Evolutionary conservation across 2,113 vertebrate species (phyloP), one percentile per base, ranked within the genome.

Genomic region (Bostrychus sinensis): DNA sequence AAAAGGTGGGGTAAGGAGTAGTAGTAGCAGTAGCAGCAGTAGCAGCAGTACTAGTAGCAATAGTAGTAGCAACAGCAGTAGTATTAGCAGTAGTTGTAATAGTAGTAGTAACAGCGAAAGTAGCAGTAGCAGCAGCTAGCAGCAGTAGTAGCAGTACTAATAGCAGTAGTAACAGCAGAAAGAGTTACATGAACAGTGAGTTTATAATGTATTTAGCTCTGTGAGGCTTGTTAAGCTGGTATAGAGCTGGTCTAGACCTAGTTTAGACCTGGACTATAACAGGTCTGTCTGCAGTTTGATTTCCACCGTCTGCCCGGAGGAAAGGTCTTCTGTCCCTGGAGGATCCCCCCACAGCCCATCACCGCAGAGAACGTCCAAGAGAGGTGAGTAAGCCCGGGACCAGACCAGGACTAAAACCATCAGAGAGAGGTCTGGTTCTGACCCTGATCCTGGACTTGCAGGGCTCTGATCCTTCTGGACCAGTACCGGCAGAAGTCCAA

Each of bases 401-500:
- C 34, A 48, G 13, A 3, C 51, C 1, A 19, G 42, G 42, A 5
- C 42, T 17, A 7, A 10, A 19, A n/a, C n/a, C n/a, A n/a, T n/a
- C n/a, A n/a, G n/a, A 38, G 3, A 38, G 3, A 38, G 12, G 12
- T 38, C 4, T 38, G 10, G 37, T 13, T 26, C 23, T 50, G 10
- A 6, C 12, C 5, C 20, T 64, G 36, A 42, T 43, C 19, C 28
- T 9, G 28, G 23, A 11, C 10, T 38, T 1, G n/a, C 68, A 98
- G 96, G 81, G 94, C 93, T n/a, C 92, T 86, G 61, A 79, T 95
- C 79, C 86, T 98, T 64, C 82, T 98, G 81, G 96, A 97, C 72
- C 96, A 98, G 68, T 98, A 98, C 81, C 93, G 95, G 16, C 96
- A 97, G 89, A 98, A 98, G 88, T 97, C 96, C 30, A 92, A 93